phyloP scores from a whole-genome alignment of 2,797 vertebrate genomes.

The Zalophus californianus region DNA sequence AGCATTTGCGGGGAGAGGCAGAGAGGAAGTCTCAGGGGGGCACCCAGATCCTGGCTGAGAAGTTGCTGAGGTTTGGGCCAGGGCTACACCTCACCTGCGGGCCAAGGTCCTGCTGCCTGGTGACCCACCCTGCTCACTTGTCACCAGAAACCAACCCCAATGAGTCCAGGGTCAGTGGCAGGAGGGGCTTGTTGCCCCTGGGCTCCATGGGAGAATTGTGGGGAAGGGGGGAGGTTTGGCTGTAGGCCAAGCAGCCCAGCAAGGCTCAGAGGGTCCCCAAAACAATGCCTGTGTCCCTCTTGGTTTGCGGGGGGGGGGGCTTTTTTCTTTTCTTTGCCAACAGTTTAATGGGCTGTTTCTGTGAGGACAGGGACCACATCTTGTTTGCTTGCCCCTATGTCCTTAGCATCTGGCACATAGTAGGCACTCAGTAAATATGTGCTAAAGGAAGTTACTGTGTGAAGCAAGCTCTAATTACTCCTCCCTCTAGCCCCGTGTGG shows the following conservation, averaged over 20 bases:
- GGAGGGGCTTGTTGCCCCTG: accelerated
- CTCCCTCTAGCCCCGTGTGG: background rate
- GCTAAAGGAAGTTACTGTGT: background rate
- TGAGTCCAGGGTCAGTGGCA: accelerated
- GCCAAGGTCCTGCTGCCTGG: background rate
- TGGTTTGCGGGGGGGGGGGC: background rate
- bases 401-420: background rate
- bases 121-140: background rate
- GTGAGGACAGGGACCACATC: background rate
- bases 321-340: background rate
- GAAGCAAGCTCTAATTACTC: background rate
- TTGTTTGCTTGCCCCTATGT: background rate
- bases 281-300: background rate
- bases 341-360: background rate
- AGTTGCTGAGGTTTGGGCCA: background rate
- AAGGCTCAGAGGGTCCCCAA: background rate
- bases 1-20: slow-evolving; percentile 79
- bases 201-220: background rate
- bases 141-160: background rate
- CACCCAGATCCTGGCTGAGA: slow-evolving; percentile 7
- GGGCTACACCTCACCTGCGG: background rate
- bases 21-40: slow-evolving; percentile 59
- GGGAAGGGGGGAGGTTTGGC: background rate
- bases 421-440: background rate
- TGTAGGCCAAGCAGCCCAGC: background rate